Base-by-base conservation (phyloP, 2,113 vertebrate species). In the Passer domesticus region DNA sequence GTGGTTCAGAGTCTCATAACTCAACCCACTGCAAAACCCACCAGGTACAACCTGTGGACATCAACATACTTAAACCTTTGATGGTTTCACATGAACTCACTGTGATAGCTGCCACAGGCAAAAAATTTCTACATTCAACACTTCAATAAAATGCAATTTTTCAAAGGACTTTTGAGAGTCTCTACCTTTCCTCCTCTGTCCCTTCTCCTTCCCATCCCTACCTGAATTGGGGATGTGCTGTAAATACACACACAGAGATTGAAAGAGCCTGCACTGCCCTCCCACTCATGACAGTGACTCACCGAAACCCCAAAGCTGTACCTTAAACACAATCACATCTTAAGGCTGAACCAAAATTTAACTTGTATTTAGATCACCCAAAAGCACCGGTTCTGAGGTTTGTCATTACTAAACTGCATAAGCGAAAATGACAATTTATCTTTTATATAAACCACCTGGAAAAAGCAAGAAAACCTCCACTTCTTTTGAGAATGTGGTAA, bases 291-390 rank as follows among this genome's bases (percentile, higher is more conserved):
- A 73, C 77, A 91, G 88, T 98, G 95, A 98, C 89, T 98, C 96
- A 98, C 97, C 97, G 92, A 98, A 99, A 98, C 96, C 97, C 98
- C 98, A 78, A 63, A 96, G 94, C 95, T 95, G 49, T 75, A 98
- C 96, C 96, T 98, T 94, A 88, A 92, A 85, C 80, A 91, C 46
- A 82, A 92, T 68, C 87, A 39, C 76, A 90, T 87, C 70, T 90
- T 62, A 75, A 93, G 39, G 83, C 84, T 78, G 81, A 56, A 89
- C 87, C 97, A 91, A 95, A 82, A 92, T 81, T 94, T 83, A 95
- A 89, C 90, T 96, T 37, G 17, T 70, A 87, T 92, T 96, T 94
- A 97, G 90, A 94, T 96, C 93, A 91, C 80, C 62, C 95, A 91
- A 97, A 97, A 96, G 87, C 89, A 97, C 88, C 96, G 3, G 33